Evolutionary conservation across 92 coral and sea anemone species (phyloP).

Genomic region (Meandrina meandrites): DNA sequence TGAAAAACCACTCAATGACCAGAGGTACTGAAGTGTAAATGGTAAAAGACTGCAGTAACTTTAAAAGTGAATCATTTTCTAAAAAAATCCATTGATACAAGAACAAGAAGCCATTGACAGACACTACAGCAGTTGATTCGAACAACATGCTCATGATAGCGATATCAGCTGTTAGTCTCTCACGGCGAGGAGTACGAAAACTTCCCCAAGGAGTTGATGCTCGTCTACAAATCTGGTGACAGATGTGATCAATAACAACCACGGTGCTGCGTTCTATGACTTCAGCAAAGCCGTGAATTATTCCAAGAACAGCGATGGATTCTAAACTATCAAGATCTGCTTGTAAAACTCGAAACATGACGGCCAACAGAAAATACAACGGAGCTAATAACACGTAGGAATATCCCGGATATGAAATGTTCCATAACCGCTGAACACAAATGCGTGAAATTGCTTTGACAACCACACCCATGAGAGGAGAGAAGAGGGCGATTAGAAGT

Average conservation of each 20-base stretch:
- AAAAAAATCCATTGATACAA: constrained; percentile 12
- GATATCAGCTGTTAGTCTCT: constrained; percentile 46
- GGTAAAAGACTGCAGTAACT: background rate
- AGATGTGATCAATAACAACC: constrained; percentile 35
- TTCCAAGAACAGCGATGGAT: constrained; percentile 31
- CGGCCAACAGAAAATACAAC: constrained; percentile 4
- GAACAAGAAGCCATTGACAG: constrained; percentile 1
- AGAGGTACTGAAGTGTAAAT: constrained; percentile 17
- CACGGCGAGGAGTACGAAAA: constrained; percentile 49
- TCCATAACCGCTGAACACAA: constrained; percentile 14
- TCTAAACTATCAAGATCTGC: constrained; percentile 24
- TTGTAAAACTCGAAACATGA: constrained; percentile 31
- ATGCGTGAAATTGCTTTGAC: constrained; percentile 3
- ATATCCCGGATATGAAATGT: constrained; percentile 34
- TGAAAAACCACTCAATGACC: constrained; percentile 45
- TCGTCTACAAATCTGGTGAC: background rate
- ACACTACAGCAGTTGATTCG: constrained; percentile 13
- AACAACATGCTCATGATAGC: constrained; percentile 36
- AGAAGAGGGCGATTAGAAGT: too few relatives aligned
- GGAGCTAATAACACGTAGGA: constrained; percentile 20
- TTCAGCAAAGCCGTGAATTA: constrained; percentile 47
- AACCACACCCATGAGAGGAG: constrained; percentile 8
- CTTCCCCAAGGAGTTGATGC: constrained; percentile 36
- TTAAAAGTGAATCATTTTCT: background rate
- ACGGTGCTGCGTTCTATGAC: constrained; percentile 41